Conservation (phyloP, 2,797 vertebrate species). For the Lepidocolaptes lacrymiger region DNA sequence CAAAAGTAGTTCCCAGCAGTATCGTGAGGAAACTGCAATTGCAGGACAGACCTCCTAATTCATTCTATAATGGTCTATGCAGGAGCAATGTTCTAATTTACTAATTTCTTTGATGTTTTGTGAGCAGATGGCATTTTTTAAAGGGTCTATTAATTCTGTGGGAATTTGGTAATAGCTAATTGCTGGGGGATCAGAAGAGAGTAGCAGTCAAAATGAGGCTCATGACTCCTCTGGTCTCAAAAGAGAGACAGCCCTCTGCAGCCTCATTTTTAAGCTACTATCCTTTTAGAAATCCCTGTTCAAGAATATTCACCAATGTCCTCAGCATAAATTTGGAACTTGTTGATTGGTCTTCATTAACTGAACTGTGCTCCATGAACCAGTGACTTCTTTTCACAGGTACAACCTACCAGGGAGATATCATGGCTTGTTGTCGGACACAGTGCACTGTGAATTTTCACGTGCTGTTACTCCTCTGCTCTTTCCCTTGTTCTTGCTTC, state of each 20-base stretch:
- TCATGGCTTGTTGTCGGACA: not conserved
- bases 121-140: conserved; percentile 11
- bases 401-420: not conserved
- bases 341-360: not conserved
- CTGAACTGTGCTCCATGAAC: not conserved
- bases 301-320: not conserved
- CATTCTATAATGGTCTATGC: not conserved
- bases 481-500: not conserved
- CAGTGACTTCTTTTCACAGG: not conserved
- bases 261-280: not conserved
- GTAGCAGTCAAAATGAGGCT: not conserved
- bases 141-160: not conserved
- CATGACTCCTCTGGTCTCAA: not conserved
- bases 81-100: not conserved
- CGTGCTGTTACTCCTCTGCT: not conserved
- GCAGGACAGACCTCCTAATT: not conserved
- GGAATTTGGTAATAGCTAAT: not conserved
- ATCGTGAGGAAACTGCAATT: not conserved
- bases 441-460: not conserved
- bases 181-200: not conserved
- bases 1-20: not conserved
- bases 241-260: not conserved
- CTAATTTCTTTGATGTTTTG: not conserved
- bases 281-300: not conserved
- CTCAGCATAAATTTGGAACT: not conserved